Percentiles rank a stretch among this genome's conserved stretches.
Conservation (phyloP, 2,797 vertebrate species). For the Selene dorsalis region DNA sequence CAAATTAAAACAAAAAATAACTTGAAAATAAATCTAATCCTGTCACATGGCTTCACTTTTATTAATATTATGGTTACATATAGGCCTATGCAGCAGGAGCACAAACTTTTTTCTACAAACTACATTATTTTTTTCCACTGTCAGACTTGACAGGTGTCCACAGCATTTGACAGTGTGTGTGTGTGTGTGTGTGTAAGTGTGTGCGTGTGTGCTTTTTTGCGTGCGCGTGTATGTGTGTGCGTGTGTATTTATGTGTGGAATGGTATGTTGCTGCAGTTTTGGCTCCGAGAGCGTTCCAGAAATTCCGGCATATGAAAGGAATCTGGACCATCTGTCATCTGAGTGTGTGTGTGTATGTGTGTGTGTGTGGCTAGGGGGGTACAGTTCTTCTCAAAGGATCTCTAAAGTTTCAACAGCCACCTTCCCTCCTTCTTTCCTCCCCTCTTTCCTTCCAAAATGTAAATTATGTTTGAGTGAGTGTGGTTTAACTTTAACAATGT, state of each 20-base stretch:
- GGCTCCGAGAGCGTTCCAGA: constrained; percentile 45
- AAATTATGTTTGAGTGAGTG: too few species aligned
- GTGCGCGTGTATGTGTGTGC: neutral
- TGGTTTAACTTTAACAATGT: too few species aligned
- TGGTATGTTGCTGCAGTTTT: neutral
- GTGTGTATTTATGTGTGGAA: constrained; percentile 19
- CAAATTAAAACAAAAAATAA: neutral
- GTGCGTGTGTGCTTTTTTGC: neutral
- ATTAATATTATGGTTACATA: too few species aligned
- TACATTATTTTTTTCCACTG: neutral
- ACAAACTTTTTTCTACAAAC: neutral
- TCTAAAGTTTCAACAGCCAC: neutral
- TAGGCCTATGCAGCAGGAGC: too few species aligned
- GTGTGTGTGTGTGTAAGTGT: neutral
- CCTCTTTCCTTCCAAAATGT: too few species aligned
- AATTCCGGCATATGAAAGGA: constrained; percentile 38
- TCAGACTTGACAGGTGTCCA: constrained; percentile 4
- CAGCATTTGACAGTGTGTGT: neutral
- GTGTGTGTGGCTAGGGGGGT: neutral
- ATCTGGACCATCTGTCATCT: constrained; percentile 57
- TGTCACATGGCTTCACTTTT: too few species aligned
- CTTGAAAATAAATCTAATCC: neutral
- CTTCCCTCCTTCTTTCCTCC: neutral
- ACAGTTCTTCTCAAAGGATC: neutral
- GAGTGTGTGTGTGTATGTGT: neutral